A percentile compares a stretch with the other conserved stretches of the same genome.
phyloP scores from a whole-genome alignment of 1,140 invertebrate genomes.

The Leptonema lineaticorne region DNA sequence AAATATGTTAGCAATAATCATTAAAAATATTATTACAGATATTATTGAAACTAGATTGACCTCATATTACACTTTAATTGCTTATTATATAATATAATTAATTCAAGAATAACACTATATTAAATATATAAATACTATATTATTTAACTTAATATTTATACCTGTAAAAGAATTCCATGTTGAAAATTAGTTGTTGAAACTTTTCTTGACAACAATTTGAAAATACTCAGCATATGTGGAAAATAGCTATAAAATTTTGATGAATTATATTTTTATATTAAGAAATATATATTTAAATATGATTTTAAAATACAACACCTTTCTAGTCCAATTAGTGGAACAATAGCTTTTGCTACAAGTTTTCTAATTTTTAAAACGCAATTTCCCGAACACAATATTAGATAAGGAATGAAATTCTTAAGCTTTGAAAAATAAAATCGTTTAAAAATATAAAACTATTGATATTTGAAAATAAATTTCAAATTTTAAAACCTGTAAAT shows the following conservation, averaged over 20 bases:
- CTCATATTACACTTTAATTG: no score
- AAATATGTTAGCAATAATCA: slow-evolving; percentile 4
- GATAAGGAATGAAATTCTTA: slow-evolving; percentile 45
- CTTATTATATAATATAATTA: no score
- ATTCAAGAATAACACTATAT: no score
- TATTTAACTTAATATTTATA: slow-evolving; percentile 33
- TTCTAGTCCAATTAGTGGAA: slow-evolving; percentile 46
- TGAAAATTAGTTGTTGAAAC: slow-evolving; percentile 48
- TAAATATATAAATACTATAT: neutral
- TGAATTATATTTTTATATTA: neutral
- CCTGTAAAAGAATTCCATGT: slow-evolving; percentile 54
- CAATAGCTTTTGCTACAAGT: slow-evolving; percentile 50
- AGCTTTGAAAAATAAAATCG: slow-evolving; percentile 43
- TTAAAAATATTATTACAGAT: neutral
- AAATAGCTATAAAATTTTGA: slow-evolving; percentile 45
- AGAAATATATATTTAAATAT: neutral
- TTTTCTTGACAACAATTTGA: slow-evolving; percentile 40
- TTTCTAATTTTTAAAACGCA: slow-evolving; percentile 46
- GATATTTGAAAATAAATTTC: neutral
- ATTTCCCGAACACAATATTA: slow-evolving; percentile 46
- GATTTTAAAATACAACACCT: slow-evolving; percentile 29
- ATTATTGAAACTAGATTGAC: no score
- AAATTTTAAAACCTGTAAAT: slow-evolving; percentile 58
- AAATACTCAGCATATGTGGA: slow-evolving; percentile 44
- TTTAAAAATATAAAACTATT: neutral